Base-by-base conservation (phyloP, 2,113 vertebrate species). In the Albula goreensis region DNA sequence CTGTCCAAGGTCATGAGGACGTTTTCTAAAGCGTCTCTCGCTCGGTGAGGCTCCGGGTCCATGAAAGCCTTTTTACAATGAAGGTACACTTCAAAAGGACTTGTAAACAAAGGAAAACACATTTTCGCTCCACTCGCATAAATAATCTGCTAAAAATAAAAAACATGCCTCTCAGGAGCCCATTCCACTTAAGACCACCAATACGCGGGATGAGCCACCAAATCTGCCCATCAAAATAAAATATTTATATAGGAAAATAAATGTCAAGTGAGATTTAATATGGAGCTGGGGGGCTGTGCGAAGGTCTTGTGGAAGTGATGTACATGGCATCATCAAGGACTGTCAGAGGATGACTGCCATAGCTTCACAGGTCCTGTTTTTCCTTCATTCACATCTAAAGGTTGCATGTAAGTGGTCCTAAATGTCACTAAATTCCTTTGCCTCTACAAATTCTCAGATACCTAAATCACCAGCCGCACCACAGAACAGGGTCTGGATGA, bases 71-170 rank as follows among this genome's bases (percentile, higher is more conserved):
- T 82, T 88, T 90, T 90, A 93, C 91, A 93, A 93, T 94, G 90
- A 93, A 91, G 90, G 92, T 93, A 93, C 93, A 93, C 95, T 95
- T 96, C 94, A 96, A 95, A 95, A 93, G 94, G 91, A 90, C 92
- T 92, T 80, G 91, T 87, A 93, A 93, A 95, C 95, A 95, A 95
- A 95, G 89, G 82, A 19, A 89, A 86, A 86, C 13, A 86, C 89
- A 87, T 93, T 94, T 93, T 91, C 93, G 93, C 92, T 90, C 80
- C 85, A n/a, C 86, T 41, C 86, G 86, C 81, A 86, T 81, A 90
- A 87, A 93, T 93, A 93, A 94, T 94, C 90, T 89, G 89, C 93
- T 91, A 90, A 92, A 93, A 95, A 95, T 94, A 95, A 93, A 50
- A 22, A 7, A 22, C 11, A 41, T 41, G 31, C 53, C 84, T 80